phyloP scores from a whole-genome alignment of 2,888 invertebrate genomes.

The Drosophila subquinaria region DNA sequence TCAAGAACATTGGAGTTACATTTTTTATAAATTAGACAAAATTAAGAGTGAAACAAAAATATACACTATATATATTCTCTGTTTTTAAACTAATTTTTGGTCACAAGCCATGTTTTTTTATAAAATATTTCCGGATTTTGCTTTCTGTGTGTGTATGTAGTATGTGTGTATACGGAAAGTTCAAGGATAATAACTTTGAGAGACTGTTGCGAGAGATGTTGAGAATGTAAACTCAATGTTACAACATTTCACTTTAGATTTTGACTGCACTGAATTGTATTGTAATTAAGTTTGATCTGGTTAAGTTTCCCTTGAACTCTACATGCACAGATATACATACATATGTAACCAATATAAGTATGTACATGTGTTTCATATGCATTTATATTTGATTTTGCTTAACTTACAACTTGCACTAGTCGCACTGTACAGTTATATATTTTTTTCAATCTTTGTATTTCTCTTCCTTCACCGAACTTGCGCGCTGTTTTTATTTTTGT shows the following conservation, averaged over 20 bases:
- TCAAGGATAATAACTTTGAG: conserved; percentile 55
- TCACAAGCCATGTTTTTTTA: no score
- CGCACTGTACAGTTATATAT: conserved; percentile 67
- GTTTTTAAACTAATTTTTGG: no score
- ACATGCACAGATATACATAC: conserved; percentile 10
- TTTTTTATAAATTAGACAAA: no score
- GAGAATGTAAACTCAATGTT: conserved; percentile 40
- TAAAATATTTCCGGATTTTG: not conserved
- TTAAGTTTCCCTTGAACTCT: conserved; percentile 18
- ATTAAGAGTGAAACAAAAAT: no score
- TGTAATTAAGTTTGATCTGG: conserved; percentile 19
- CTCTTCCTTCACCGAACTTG: conserved; percentile 42
- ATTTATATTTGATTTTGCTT: conserved; percentile 33
- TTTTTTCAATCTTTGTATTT: conserved; percentile 40
- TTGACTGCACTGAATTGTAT: conserved; percentile 11
- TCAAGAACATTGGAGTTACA: no score
- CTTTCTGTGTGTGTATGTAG: conserved; percentile 19
- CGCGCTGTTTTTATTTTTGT: conserved; percentile 34
- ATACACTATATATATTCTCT: no score
- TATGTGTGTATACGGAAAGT: conserved; percentile 33
- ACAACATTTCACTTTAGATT: conserved; percentile 40
- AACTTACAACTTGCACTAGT: conserved; percentile 68
- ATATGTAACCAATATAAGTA: not conserved
- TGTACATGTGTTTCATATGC: conserved; percentile 2
- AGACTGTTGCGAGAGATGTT: conserved; percentile 36